Base-by-base conservation (phyloP, 2,113 vertebrate species). In the Pandion haliaetus region DNA sequence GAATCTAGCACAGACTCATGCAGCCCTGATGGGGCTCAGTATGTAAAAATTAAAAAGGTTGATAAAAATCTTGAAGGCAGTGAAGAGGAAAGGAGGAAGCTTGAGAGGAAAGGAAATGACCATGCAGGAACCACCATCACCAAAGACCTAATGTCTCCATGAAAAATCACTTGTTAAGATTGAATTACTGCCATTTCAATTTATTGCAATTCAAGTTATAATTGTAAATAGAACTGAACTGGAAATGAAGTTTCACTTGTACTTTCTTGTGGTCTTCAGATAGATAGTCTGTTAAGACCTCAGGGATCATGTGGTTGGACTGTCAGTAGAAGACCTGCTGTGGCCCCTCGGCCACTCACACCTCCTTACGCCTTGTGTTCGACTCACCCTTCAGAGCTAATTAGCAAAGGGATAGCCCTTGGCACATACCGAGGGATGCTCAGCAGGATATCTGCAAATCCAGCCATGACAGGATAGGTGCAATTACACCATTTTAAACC, bases 281-380 rank as follows among this genome's bases (percentile, higher is more conserved):
- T 5, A 17, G 42, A 8, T 5, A 17, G 42, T 17, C 25, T 49
- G 28, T 16, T 76, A 52, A n/a, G 71, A 61, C 34, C n/a, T 52
- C 3, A 1, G 8, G 12, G 16, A 14, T 38, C 28, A 8, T 29
- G 44, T 3, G 6, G 28, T 19, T 52, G 70, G 67, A 31, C 28
- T 25, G 21, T 26, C 59, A 34, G 44, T 10, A 73, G 74, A 59
- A 66, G 44, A 52, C 59, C 21, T 13, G 18, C 38, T 28, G 3
- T 8, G 67, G 36, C 52, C 26, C 3, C 50, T 32, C 2, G 0
- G n/a, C n/a, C 11, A 2, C n/a, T 47, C 6, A 3, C 55, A 28
- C 17, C 66, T 50, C 50, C 23, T 58, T 47, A 45, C 1, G 1
- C 36, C 19, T 40, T 29, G 59, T 4, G 15, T 65, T 65, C 4